phyloP scores from a whole-genome alignment of 2,797 vertebrate species.

The Emys orbicularis region DNA sequence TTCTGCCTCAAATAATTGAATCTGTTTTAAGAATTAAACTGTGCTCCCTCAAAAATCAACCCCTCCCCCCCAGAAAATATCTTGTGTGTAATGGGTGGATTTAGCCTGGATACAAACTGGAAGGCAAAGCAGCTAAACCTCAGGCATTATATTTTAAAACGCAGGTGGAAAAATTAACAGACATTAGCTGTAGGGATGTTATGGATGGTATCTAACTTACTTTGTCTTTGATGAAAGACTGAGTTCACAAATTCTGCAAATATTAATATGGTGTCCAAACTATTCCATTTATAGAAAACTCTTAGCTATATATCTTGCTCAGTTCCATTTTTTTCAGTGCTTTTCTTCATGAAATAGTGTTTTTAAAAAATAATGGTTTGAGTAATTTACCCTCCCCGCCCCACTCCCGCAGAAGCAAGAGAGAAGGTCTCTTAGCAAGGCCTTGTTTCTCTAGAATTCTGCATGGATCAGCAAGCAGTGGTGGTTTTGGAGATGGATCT shows the following conservation, averaged over 20 bases:
- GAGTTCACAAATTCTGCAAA: neutral
- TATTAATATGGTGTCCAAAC: neutral
- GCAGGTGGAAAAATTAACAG: neutral
- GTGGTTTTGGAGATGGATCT: neutral
- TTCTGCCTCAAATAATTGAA: neutral
- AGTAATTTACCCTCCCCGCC: neutral
- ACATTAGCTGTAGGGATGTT: neutral
- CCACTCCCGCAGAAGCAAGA: neutral
- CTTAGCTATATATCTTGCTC: neutral
- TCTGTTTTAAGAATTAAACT: neutral
- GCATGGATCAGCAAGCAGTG: neutral
- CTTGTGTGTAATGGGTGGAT: neutral
- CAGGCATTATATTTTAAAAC: neutral
- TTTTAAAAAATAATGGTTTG: neutral
- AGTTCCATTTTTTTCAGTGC: neutral
- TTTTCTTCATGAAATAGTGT: neutral
- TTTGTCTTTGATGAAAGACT: neutral
- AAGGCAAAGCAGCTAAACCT: neutral
- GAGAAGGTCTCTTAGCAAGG: neutral
- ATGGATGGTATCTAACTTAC: neutral
- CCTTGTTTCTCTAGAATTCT: neutral
- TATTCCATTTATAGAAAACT: neutral
- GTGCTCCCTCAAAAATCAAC: neutral
- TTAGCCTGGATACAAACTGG: neutral
- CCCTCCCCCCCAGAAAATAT: neutral